A percentile compares a stretch with the other conserved stretches of the same genome.
These are phyloP conservation scores for Strix aluco DNA, from an alignment of 2,113 vertebrate genomes.

Conservation along the genomic window DNA sequence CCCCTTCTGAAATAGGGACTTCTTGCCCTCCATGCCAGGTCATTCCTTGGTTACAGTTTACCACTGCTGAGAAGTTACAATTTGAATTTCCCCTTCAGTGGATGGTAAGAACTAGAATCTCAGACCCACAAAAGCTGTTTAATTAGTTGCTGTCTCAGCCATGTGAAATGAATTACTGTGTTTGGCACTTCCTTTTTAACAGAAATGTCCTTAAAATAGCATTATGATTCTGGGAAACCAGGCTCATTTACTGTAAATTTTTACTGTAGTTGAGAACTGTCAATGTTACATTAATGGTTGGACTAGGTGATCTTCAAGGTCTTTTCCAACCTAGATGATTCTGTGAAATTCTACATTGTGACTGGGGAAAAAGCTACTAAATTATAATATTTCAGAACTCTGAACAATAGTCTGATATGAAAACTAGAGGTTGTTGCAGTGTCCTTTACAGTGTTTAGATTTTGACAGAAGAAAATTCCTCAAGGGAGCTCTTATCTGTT, in stretches of 20 bases:
- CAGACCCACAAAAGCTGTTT: not conserved
- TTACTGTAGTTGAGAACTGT: too few relatives aligned
- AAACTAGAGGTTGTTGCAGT: not conserved
- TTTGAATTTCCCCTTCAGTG: not conserved
- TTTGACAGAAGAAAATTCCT: not conserved
- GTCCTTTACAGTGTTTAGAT: not conserved
- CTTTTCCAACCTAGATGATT: too few relatives aligned
- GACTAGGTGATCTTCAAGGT: too few relatives aligned
- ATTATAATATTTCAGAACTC: not conserved
- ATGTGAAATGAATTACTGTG: not conserved
- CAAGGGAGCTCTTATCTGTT: not conserved
- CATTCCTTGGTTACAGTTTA: not conserved
- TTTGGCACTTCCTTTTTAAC: not conserved
- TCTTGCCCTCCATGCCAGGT: not conserved
- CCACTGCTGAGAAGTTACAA: not conserved
- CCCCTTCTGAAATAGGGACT: not conserved
- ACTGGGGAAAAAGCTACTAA: not conserved
- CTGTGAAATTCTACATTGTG: not conserved
- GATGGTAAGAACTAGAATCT: not conserved
- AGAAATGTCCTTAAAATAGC: not conserved
- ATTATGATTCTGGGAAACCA: not conserved
- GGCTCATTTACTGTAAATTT: not conserved
- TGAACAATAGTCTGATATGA: not conserved
- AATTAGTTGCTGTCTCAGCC: not conserved
- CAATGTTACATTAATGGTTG: too few relatives aligned